phyloP scores from a whole-genome alignment of 2,113 vertebrate species.

The Menura novaehollandiae region DNA sequence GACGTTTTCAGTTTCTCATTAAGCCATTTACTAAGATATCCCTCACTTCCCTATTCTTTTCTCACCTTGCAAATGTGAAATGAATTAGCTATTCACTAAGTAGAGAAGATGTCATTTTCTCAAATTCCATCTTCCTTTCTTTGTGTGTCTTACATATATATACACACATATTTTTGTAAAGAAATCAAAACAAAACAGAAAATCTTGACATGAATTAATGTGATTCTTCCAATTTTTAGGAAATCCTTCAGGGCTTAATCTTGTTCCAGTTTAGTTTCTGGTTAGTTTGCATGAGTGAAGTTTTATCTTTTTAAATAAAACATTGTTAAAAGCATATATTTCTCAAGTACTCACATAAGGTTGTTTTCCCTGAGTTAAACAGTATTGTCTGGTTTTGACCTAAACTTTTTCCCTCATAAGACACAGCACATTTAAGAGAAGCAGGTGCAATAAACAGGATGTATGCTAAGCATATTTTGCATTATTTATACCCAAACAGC shows the following conservation, averaged over 20 bases:
- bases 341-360: background rate
- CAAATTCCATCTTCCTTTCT: background rate
- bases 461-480: background rate
- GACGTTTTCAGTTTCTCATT: background rate
- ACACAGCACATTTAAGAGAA: background rate
- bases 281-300: background rate
- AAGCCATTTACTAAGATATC: background rate
- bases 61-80: background rate
- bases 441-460: background rate
- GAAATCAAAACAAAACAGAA: background rate
- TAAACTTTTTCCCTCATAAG: background rate
- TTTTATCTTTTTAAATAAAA: background rate
- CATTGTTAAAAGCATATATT: background rate
- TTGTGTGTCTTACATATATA: background rate
- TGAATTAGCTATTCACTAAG: background rate
- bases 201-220: background rate
- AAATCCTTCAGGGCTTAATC: background rate
- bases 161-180: rapidly evolving
- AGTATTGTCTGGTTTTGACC: background rate
- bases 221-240: background rate
- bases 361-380: background rate
- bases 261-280: background rate
- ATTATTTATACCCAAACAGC: background rate
- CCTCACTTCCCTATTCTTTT: rapidly evolving
- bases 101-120: background rate